Conservation (phyloP, 2,797 vertebrate genomes). For the Merluccius polli region DNA sequence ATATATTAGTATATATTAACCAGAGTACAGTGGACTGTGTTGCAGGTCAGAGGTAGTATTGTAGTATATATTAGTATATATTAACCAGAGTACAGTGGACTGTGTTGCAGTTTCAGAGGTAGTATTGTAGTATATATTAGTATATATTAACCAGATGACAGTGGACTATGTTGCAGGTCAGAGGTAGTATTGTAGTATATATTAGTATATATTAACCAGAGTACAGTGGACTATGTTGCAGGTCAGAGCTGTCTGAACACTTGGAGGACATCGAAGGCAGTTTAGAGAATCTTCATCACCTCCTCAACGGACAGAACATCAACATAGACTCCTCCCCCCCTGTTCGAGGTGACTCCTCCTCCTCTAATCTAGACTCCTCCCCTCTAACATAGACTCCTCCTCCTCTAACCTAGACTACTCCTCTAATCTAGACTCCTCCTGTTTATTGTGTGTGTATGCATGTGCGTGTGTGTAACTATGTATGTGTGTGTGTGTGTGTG, state of each 20-base stretch:
- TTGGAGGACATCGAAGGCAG: constrained; percentile 83
- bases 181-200: background rate
- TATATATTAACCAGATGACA: background rate
- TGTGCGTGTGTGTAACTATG: background rate
- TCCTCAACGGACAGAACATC: constrained; percentile 82
- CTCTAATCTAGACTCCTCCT: too few species aligned
- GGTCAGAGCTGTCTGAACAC: constrained; percentile 81
- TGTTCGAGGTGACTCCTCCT: constrained; percentile 79
- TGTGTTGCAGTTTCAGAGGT: background rate
- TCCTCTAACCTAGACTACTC: too few species aligned
- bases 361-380: too few species aligned
- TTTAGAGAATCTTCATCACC: constrained; percentile 85
- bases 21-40: too few species aligned
- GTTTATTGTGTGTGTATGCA: background rate
- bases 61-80: background rate
- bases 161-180: too few species aligned
- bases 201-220: background rate
- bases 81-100: background rate
- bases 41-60: too few species aligned
- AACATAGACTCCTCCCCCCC: constrained; percentile 82
- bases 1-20: background rate
- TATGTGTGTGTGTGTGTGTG: background rate
- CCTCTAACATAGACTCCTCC: too few species aligned
- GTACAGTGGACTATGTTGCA: constrained; percentile 42
- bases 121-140: background rate